A percentile compares a stretch with the other conserved stretches of the same genome.
Evolutionary conservation across 2,888 invertebrate genomes (phyloP).

Genomic region (Yponomeuta plumbellus): DNA sequence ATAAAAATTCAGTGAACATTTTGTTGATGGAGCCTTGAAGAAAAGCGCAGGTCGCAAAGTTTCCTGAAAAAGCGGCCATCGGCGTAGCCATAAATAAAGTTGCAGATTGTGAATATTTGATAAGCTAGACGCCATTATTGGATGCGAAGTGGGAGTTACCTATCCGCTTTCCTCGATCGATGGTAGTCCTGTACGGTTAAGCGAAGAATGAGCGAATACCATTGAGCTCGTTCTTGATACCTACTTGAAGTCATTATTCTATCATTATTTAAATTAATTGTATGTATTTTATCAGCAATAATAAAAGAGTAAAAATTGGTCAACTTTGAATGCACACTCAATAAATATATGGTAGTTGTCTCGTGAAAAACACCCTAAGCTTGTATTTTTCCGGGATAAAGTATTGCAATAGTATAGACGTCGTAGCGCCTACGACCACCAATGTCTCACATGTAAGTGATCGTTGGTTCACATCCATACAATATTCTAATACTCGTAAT

Average conservation of each 20-base stretch:
- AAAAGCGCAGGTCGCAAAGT: constrained; percentile 20
- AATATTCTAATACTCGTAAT: too few species aligned
- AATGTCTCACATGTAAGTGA: too few species aligned
- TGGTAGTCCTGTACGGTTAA: background rate
- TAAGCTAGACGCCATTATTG: constrained; percentile 46
- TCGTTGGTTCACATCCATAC: too few species aligned
- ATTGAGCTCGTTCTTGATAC: background rate
- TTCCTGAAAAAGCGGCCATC: constrained; percentile 24
- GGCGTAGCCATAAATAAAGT: constrained; percentile 61
- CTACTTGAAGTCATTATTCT: background rate
- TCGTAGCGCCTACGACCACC: too few species aligned
- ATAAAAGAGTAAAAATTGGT: too few species aligned
- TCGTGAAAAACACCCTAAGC: too few species aligned
- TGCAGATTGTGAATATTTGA: constrained; percentile 64
- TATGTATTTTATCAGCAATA: too few species aligned
- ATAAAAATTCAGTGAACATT: background rate
- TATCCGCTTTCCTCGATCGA: background rate
- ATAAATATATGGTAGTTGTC: too few species aligned
- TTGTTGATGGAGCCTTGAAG: background rate
- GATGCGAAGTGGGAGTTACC: background rate
- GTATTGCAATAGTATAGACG: too few species aligned
- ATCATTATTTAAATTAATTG: background rate
- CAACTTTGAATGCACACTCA: too few species aligned
- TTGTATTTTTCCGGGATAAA: too few species aligned
- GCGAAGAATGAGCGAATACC: background rate